Percentiles rank a stretch among this genome's conserved stretches.
Evolutionary conservation across 2,113 vertebrate genomes (phyloP).

Genomic region (Mungos mungo): DNA sequence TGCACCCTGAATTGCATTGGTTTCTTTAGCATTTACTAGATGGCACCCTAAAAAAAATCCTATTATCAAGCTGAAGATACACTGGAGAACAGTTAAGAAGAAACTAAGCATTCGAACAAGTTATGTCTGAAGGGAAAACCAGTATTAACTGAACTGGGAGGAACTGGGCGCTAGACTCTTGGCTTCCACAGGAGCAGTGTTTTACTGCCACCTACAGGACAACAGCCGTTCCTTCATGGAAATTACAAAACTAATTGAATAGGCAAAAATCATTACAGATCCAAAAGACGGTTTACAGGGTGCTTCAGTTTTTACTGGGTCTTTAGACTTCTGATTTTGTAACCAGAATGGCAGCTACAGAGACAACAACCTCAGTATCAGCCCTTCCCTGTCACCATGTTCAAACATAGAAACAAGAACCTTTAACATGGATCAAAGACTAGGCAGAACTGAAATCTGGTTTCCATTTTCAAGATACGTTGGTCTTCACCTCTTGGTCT

Average conservation of each 20-base stretch:
- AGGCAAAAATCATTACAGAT: neutral
- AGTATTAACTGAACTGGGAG: neutral
- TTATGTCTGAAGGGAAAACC: neutral
- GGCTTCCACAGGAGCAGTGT: neutral
- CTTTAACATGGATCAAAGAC: neutral
- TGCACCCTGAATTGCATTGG: neutral
- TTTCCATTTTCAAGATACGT: neutral
- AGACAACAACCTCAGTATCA: neutral
- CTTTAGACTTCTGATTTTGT: neutral
- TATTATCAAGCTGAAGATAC: neutral
- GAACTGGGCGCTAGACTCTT: neutral
- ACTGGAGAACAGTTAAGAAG: neutral
- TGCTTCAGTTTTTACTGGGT: neutral
- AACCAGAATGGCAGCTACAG: neutral
- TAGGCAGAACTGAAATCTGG: neutral
- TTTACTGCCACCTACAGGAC: slow-evolving; percentile 78
- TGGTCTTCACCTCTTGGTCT: neutral
- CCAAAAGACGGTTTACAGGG: neutral
- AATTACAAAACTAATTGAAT: neutral
- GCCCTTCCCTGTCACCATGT: neutral
- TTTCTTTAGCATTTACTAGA: neutral
- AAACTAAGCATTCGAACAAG: neutral
- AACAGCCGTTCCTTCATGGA: neutral
- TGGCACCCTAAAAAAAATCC: neutral
- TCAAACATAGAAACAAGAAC: neutral